phyloP scores from a whole-genome alignment of 2,888 invertebrate genomes.

The Thecophora atra region DNA sequence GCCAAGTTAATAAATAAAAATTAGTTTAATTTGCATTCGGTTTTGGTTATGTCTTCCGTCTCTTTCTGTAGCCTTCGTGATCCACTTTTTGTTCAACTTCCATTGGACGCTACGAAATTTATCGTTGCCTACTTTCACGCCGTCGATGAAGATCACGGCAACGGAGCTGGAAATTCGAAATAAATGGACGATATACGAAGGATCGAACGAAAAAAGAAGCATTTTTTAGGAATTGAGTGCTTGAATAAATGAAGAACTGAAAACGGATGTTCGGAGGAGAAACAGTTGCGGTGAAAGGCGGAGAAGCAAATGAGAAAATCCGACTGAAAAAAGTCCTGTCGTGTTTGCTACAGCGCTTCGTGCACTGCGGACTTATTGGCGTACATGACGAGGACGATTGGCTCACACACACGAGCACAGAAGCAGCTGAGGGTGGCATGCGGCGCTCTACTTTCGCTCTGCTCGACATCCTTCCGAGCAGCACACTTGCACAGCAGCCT shows the following conservation, averaged over 20 bases:
- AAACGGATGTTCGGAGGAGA: not conserved
- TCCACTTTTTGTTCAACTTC: too few species aligned
- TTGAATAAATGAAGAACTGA: slow-evolving; percentile 10
- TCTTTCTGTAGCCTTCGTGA: too few species aligned
- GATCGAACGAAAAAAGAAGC: not conserved
- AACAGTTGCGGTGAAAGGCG: not conserved
- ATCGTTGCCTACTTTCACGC: too few species aligned
- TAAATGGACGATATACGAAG: not conserved
- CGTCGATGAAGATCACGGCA: slow-evolving; percentile 11
- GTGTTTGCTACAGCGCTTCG: slow-evolving; percentile 42
- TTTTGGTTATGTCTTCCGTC: too few species aligned
- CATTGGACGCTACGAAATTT: too few species aligned
- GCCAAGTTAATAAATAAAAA: too few species aligned
- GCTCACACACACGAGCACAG: slow-evolving; percentile 32
- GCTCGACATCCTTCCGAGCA: not conserved
- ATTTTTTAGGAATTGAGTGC: not conserved
- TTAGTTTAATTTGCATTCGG: too few species aligned
- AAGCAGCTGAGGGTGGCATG: slow-evolving; percentile 33
- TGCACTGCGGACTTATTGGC: slow-evolving; percentile 46
- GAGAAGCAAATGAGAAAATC: slow-evolving; percentile 1
- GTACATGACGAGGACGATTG: slow-evolving; percentile 40
- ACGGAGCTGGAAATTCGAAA: slow-evolving; percentile 4
- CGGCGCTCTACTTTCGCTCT: not conserved
- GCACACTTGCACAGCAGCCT: slow-evolving; percentile 30
- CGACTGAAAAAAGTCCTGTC: slow-evolving; percentile 33